These are phyloP conservation scores for Pachyrhynchus sulphureomaculatus DNA, from an alignment of 1,140 invertebrate genomes.

Conservation along the genomic window DNA sequence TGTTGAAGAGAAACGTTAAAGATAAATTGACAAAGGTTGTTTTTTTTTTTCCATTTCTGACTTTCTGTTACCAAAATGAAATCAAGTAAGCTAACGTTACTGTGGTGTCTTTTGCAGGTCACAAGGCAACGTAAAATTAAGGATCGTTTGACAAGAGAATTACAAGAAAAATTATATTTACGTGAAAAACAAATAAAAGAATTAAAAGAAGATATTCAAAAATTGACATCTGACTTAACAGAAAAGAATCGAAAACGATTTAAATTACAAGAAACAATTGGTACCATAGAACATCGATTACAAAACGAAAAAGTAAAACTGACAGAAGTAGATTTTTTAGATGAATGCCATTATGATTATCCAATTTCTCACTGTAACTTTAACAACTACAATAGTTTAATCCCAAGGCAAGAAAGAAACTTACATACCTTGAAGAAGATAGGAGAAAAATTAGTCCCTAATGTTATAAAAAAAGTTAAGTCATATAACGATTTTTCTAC, in stretches of 20 bases:
- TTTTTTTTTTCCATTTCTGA: no score
- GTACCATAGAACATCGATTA: slow-evolving; percentile 43
- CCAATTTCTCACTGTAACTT: slow-evolving; percentile 11
- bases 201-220: slow-evolving; percentile 34
- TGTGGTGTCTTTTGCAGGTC: slow-evolving; percentile 27
- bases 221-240: slow-evolving; percentile 39
- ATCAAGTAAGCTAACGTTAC: no score
- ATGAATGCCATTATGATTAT: slow-evolving; percentile 39
- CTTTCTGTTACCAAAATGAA: no score
- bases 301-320: slow-evolving; percentile 41
- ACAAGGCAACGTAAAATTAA: slow-evolving; percentile 28
- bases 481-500: no score
- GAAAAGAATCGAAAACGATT: slow-evolving; percentile 44
- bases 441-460: no score
- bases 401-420: not conserved
- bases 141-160: slow-evolving; percentile 35
- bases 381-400: slow-evolving; percentile 11
- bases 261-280: slow-evolving; percentile 45
- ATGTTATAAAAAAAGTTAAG: not conserved
- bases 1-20: no score
- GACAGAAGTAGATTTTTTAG: slow-evolving; percentile 31
- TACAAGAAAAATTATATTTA: slow-evolving; percentile 33
- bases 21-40: no score
- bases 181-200: slow-evolving; percentile 30
- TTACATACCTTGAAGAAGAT: not conserved